Conservation (phyloP, 2,888 invertebrate genomes). For the Coronaproctus castanopsis region DNA sequence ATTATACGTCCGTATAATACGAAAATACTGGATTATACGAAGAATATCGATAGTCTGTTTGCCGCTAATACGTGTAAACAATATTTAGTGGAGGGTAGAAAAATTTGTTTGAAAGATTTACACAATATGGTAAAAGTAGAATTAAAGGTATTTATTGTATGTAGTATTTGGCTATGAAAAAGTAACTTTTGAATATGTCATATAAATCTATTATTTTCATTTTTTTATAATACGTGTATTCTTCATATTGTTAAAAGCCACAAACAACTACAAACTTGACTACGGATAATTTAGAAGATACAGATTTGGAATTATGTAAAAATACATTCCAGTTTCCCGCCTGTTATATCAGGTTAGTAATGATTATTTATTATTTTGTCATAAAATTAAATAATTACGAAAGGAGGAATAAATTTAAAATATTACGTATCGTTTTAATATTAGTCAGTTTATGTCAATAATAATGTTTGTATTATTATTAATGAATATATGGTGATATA, state of each 20-base stretch:
- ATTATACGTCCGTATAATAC: slow-evolving; percentile 10
- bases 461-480: no score
- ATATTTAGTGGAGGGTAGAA: slow-evolving; percentile 13
- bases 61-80: slow-evolving; percentile 14
- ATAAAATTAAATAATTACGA: no score
- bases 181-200: no score
- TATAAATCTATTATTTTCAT: no score
- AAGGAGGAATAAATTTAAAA: neutral
- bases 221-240: no score
- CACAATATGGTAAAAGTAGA: slow-evolving; percentile 14
- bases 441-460: no score
- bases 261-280: neutral
- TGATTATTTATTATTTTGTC: no score
- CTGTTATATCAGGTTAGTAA: slow-evolving; percentile 9
- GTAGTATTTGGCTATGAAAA: no score
- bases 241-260: neutral
- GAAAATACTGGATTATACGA: slow-evolving; percentile 9
- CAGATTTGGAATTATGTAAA: slow-evolving; percentile 8
- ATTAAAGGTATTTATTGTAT: neutral
- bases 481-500: no score
- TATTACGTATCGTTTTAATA: neutral
- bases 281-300: slow-evolving; percentile 3
- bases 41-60: slow-evolving; percentile 15
- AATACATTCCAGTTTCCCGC: slow-evolving; percentile 3
- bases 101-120: slow-evolving; percentile 14